phyloP scores from a whole-genome alignment of 2,113 vertebrate species.

The Sphyrna mokarran region DNA sequence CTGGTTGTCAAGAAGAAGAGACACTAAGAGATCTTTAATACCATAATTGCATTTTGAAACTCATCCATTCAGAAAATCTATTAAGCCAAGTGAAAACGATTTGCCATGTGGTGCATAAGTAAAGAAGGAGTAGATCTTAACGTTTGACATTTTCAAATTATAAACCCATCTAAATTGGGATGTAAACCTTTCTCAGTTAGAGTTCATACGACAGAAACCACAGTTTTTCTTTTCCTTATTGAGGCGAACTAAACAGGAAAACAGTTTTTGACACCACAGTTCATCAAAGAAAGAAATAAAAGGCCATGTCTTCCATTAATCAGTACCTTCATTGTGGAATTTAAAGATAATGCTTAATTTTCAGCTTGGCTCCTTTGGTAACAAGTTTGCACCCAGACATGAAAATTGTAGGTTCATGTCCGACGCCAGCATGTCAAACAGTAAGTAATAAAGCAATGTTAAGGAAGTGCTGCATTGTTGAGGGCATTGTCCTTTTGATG shows the following conservation, averaged over 20 bases:
- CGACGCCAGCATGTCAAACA: background rate
- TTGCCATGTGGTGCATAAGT: slow-evolving; percentile 15
- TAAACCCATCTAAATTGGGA: background rate
- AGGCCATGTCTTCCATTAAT: background rate
- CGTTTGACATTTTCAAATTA: slow-evolving; percentile 33
- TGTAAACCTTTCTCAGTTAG: background rate
- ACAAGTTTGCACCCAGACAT: background rate
- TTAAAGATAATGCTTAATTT: background rate
- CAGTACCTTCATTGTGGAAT: background rate
- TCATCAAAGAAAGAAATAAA: background rate
- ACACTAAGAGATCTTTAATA: slow-evolving; percentile 20
- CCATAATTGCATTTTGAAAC: slow-evolving; percentile 15
- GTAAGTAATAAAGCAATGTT: background rate
- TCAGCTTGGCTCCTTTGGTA: background rate
- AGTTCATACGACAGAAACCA: background rate
- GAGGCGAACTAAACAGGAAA: background rate
- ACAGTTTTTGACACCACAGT: background rate
- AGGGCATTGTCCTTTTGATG: background rate
- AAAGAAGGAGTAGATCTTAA: background rate
- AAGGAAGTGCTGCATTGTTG: background rate
- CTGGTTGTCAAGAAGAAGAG: background rate
- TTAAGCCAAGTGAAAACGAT: slow-evolving; percentile 11
- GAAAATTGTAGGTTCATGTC: background rate
- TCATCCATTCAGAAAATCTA: slow-evolving; percentile 30
- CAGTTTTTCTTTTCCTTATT: background rate